These are phyloP conservation scores for Nannoperca obscura DNA, from an alignment of 2,797 vertebrate species.

Conservation along the genomic window DNA sequence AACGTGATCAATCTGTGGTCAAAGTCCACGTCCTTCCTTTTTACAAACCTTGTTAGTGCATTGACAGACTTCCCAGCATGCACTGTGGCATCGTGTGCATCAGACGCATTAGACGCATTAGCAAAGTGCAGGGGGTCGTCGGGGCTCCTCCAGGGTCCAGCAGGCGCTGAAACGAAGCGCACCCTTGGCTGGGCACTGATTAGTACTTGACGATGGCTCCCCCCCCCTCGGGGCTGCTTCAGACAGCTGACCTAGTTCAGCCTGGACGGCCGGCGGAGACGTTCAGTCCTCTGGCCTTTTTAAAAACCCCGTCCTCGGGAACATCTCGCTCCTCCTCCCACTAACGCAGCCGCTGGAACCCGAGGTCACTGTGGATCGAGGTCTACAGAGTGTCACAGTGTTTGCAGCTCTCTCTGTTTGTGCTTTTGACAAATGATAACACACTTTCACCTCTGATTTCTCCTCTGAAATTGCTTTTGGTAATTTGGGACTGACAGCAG, in stretches of 20 bases:
- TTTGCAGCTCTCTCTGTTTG: constrained; percentile 34
- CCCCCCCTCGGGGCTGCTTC: constrained; percentile 49
- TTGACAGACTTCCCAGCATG: constrained; percentile 7
- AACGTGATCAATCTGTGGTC: no score
- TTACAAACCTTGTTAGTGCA: neutral
- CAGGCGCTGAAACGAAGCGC: constrained; percentile 56
- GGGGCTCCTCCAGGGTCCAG: constrained; percentile 36
- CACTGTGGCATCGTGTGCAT: neutral
- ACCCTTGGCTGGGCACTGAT: constrained; percentile 66
- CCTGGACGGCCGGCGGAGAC: constrained; percentile 37
- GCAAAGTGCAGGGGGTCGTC: neutral
- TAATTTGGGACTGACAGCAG: constrained; percentile 36
- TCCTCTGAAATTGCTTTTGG: constrained; percentile 56
- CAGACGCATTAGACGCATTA: constrained; percentile 21
- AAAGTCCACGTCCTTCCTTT: neutral
- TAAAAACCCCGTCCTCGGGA: neutral
- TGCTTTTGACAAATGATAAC: constrained; percentile 53
- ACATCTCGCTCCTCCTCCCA: constrained; percentile 6
- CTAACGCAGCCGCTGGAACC: constrained; percentile 21
- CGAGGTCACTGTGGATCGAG: constrained; percentile 2
- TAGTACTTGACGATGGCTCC: constrained; percentile 40
- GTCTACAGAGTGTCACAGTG: constrained; percentile 20
- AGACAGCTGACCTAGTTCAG: constrained; percentile 73
- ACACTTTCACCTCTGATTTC: constrained; percentile 45
- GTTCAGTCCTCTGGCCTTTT: constrained; percentile 24